Base-by-base conservation (phyloP, 23 tunicate species). In the Halocynthia aurantium region DNA sequence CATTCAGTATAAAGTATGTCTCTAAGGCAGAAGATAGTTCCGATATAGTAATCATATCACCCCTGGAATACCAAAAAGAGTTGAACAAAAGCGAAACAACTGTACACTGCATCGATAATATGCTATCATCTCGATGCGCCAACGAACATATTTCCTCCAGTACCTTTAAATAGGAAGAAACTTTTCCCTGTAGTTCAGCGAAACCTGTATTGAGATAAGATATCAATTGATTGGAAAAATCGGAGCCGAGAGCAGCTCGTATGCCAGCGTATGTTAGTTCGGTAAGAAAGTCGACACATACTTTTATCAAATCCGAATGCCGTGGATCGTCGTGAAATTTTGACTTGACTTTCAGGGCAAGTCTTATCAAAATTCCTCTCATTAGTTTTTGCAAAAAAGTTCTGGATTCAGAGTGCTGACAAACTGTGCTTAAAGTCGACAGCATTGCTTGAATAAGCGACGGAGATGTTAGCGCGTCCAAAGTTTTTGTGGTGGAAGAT, bases 321-420 rank as follows among this genome's bases (percentile, higher is more conserved):
- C 70, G 70, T 10, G 19, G n/a, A 49, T 65, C 70, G 15, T 10
- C 70, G 31, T 65, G 31, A 65, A 65, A 65, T 65, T 49, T 65
- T 10, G 70, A 65, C 31, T 65, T 65, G 15, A 49, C 70, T 11
- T 40, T 65, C 15, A 65, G 19, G 10, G 70, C 70, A 65, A 65
- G 70, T 40, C 19, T 40, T 9, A 65, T 65, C 10, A 65, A 65
- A 40, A 11, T 49, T 0, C 70, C 70, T 65, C 49, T 65, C 70
- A 65, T 15, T 0, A 65, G 70, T 49, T 65, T 65, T 6, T 65
- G 70, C 49, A 65, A 20, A 65, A 65, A 65, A 8, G 70, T 20
- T 10, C 49, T 1, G 22, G 49, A 8, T 0, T 15, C 10, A 9
- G 31, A 65, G 15, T 40, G 31, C 22, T 49, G 70, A 65, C 19